phyloP scores from a whole-genome alignment of 2,113 vertebrate genomes.

The Peromyscus polionotus region DNA sequence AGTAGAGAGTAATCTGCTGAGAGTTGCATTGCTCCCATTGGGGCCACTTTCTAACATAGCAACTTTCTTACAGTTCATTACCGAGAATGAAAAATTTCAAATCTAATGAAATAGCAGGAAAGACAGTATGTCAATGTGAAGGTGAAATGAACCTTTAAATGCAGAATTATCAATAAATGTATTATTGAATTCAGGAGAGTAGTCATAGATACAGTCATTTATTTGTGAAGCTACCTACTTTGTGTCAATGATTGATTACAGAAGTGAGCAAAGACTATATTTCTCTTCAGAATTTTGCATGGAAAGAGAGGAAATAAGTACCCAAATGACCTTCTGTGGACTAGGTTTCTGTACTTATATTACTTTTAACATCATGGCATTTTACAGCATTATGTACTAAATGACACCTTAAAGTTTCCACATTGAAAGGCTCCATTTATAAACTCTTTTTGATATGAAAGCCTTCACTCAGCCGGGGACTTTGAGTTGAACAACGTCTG shows the following conservation, averaged over 20 bases:
- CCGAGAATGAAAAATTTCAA: conserved; percentile 70
- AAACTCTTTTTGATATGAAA: conserved; percentile 45
- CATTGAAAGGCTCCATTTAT: neutral
- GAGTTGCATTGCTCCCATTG: neutral
- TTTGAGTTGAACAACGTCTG: conserved; percentile 40
- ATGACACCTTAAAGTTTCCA: conserved; percentile 17
- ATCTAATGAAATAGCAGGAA: conserved; percentile 67
- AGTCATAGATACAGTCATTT: conserved; percentile 76
- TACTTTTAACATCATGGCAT: conserved; percentile 15
- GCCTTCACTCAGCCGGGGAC: neutral
- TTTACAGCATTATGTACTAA: conserved; percentile 5
- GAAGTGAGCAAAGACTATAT: conserved; percentile 23
- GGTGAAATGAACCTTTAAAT: conserved; percentile 81
- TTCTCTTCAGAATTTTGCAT: conserved; percentile 57
- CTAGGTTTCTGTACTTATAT: conserved; percentile 55
- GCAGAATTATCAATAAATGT: conserved; percentile 79
- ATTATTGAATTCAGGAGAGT: conserved; percentile 69
- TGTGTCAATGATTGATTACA: conserved; percentile 62
- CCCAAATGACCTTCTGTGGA: neutral
- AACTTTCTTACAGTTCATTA: conserved; percentile 64
- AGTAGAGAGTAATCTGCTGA: conserved; percentile 67
- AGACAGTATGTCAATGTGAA: conserved; percentile 76
- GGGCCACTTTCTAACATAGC: conserved; percentile 29
- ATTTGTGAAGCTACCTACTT: conserved; percentile 72
- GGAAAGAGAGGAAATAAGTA: conserved; percentile 58